Conservation (phyloP, 2,888 invertebrate genomes). For the Dexiosoma caninum region DNA sequence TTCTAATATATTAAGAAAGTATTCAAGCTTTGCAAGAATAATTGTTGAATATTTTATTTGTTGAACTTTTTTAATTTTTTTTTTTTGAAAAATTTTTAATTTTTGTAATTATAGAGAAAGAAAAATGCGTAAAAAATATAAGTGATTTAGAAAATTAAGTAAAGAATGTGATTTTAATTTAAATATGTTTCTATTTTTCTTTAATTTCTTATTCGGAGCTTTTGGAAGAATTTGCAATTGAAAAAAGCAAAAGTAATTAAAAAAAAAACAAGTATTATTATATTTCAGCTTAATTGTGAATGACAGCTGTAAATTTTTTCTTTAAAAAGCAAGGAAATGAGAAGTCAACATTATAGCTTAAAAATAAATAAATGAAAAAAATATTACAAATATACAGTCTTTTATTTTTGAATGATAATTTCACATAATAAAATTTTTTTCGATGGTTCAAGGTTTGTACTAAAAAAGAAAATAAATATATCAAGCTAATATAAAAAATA, state of each 20-base stretch:
- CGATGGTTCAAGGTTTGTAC: too few relatives aligned
- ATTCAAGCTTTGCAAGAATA: conserved; percentile 33
- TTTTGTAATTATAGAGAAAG: conserved; percentile 34
- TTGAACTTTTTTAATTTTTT: conserved; percentile 23
- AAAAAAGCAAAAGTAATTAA: background rate
- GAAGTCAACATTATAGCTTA: conserved; percentile 62
- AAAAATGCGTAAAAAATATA: conserved; percentile 25
- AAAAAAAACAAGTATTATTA: conserved; percentile 36
- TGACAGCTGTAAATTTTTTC: conserved; percentile 40
- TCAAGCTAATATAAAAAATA: too few relatives aligned
- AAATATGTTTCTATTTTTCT: conserved; percentile 21
- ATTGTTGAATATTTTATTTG: background rate
- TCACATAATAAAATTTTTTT: too few relatives aligned
- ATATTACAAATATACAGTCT: conserved; percentile 36
- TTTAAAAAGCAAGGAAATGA: conserved; percentile 38
- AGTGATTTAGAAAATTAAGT: conserved; percentile 56
- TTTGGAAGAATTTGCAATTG: conserved; percentile 27
- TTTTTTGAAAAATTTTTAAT: conserved; percentile 16
- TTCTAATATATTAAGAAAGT: conserved; percentile 5
- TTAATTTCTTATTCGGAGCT: conserved; percentile 9
- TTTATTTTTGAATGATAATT: too few relatives aligned
- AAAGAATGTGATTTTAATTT: conserved; percentile 60
- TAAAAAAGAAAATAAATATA: too few relatives aligned
- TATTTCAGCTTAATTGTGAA: conserved; percentile 54
- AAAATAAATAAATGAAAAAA: conserved; percentile 49